phyloP scores from a whole-genome alignment of 2,888 invertebrate genomes.

The Harpalus rufipes region DNA sequence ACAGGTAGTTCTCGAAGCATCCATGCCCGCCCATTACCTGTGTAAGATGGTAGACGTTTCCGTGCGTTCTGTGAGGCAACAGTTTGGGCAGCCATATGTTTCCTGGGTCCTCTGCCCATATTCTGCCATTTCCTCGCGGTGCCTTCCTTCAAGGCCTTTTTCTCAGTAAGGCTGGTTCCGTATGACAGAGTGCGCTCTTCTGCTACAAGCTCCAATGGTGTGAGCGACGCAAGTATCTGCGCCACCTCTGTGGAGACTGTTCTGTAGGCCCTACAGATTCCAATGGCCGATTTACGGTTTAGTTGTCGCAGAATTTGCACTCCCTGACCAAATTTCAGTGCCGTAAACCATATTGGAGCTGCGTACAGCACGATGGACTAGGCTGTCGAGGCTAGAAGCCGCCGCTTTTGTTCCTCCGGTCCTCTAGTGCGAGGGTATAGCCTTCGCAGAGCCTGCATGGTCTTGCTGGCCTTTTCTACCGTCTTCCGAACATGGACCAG shows the following conservation, averaged over 20 bases:
- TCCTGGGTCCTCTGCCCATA: background rate
- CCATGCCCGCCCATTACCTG: slow-evolving; percentile 47
- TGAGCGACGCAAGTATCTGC: background rate
- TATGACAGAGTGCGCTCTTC: background rate
- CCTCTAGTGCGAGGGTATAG: background rate
- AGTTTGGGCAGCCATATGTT: slow-evolving; percentile 16
- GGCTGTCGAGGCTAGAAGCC: slow-evolving; percentile 8
- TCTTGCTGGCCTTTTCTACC: background rate
- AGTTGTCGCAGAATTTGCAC: too few species aligned
- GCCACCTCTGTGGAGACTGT: slow-evolving; percentile 39
- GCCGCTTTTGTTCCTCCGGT: background rate
- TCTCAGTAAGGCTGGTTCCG: background rate
- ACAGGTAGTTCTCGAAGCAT: slow-evolving; percentile 27
- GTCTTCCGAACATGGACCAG: background rate
- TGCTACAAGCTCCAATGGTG: background rate
- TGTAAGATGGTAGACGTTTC: background rate
- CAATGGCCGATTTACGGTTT: background rate
- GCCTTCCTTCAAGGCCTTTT: background rate
- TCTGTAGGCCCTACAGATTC: background rate
- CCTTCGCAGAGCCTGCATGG: background rate
- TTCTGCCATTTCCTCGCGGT: slow-evolving; percentile 24
- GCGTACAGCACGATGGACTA: slow-evolving; percentile 5
- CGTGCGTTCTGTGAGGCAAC: background rate
- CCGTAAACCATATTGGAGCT: slow-evolving; percentile 51
- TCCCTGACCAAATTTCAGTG: background rate